Percentiles rank a stretch among this genome's conserved stretches.
Conservation (phyloP, 2,888 invertebrate species). For the Hemithea aestivaria region DNA sequence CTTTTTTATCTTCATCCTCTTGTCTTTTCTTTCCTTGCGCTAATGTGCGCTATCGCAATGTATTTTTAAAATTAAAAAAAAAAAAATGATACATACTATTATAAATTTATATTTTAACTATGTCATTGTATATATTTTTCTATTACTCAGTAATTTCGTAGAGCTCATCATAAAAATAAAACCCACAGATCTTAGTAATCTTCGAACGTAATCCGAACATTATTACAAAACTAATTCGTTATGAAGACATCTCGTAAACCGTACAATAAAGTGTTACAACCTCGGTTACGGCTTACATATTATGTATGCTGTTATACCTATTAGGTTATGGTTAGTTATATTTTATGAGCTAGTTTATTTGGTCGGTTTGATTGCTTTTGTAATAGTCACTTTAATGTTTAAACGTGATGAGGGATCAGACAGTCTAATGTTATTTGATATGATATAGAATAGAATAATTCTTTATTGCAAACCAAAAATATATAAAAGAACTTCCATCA, state of each 20-base stretch:
- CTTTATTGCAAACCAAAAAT: too few species aligned
- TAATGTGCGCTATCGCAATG: too few species aligned
- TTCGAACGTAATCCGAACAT: conserved; percentile 12
- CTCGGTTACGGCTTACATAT: conserved; percentile 28
- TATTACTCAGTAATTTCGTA: too few species aligned
- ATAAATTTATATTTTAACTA: too few species aligned
- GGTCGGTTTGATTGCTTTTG: conserved; percentile 15
- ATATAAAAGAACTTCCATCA: too few species aligned
- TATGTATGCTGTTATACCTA: conserved; percentile 25
- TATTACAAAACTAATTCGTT: conserved; percentile 17
- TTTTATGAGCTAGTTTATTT: conserved; percentile 26
- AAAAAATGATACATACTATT: too few species aligned
- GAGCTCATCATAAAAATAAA: not conserved
- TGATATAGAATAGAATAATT: too few species aligned
- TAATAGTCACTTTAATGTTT: conserved; percentile 6
- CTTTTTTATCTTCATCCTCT: too few species aligned
- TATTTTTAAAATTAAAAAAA: too few species aligned
- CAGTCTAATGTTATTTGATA: too few species aligned
- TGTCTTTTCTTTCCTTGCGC: too few species aligned
- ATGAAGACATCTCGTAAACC: conserved; percentile 13
- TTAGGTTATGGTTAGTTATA: conserved; percentile 25
- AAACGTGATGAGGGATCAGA: not conserved
- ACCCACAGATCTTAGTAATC: conserved; percentile 2
- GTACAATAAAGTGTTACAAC: conserved; percentile 30
- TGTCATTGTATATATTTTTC: too few species aligned